phyloP scores from a whole-genome alignment of 2,888 invertebrate species.

The Caradrina kadenii region DNA sequence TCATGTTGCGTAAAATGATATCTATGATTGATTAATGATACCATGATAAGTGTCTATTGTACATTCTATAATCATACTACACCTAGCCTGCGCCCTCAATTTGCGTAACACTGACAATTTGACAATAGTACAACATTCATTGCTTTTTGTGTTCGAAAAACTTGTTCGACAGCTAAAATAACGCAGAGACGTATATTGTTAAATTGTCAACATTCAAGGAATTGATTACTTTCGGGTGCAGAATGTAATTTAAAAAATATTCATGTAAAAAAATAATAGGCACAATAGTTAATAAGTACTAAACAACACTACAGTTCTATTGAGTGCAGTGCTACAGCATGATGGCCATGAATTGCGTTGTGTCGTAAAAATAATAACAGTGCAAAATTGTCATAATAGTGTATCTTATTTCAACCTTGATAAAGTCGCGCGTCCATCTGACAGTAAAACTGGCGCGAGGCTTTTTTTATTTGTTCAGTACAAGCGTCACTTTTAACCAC shows the following conservation, averaged over 20 bases:
- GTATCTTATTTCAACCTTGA: slow-evolving; percentile 68
- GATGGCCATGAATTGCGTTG: slow-evolving; percentile 59
- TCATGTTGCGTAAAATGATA: slow-evolving; percentile 34
- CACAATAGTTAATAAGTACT: slow-evolving; percentile 26
- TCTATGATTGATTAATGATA: slow-evolving; percentile 47
- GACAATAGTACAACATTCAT: no score
- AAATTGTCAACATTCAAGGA: background rate
- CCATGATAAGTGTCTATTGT: slow-evolving; percentile 18
- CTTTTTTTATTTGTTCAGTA: slow-evolving; percentile 41
- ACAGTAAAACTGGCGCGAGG: slow-evolving; percentile 62
- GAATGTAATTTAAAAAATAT: background rate
- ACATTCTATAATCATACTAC: slow-evolving; percentile 11
- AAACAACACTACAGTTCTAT: slow-evolving; percentile 56
- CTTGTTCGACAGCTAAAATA: background rate
- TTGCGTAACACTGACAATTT: slow-evolving; percentile 16
- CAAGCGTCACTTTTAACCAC: slow-evolving; percentile 20
- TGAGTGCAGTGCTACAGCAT: slow-evolving; percentile 63
- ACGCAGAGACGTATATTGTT: background rate
- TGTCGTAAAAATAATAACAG: slow-evolving; percentile 66
- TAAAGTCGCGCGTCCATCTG: slow-evolving; percentile 63
- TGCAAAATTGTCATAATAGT: slow-evolving; percentile 68
- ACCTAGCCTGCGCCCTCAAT: slow-evolving; percentile 17
- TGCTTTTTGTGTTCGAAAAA: background rate
- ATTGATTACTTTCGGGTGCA: background rate
- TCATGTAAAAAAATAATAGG: slow-evolving; percentile 1